Evolutionary conservation across 2,113 vertebrate genomes (phyloP), one percentile per base, ranked within the genome.

Genomic region (Pseudonaja textilis): DNA sequence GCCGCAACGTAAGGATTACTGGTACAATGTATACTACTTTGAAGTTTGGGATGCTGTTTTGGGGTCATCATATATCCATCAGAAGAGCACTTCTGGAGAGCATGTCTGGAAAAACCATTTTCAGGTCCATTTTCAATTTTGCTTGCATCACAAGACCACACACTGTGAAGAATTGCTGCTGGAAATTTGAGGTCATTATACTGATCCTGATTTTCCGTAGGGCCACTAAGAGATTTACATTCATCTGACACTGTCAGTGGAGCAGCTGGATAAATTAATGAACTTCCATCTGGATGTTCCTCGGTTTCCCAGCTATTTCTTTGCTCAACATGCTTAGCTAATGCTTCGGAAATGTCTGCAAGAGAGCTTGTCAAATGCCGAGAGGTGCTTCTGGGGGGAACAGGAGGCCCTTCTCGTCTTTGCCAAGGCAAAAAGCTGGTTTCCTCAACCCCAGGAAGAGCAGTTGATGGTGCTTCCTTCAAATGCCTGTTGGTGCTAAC

Each of bases 341-440:
- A 91, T 42, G 95, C 95, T 92, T 98, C 98, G 92, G 90, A 94
- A 92, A 96, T 88, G 87, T 98, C 98, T 14, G 93, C 93, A 5
- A 96, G 96, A 3, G 96, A 96, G 87, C 94, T 96, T 90, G 97
- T 97, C 90, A 99, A 95, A 94, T 98, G 98, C 95, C 98, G 98
- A 96, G 99, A 99, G 87, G 98, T 98, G 95, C 97, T 98, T 91
- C 98, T 98, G 89, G 98, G 98, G 95, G 98, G 99, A 93, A 98
- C 93, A 55, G 98, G 98, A 52, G 99, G 98, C 56, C 97, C 97
- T 93, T 97, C 96, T 87, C 95, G 95, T 93, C 95, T 98, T 91
- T 96, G 97, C 86, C 97, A 96, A 87, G 95, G 39, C 81, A 91
- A 90, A 85, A 95, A 93, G 95, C 94, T 94, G 93, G 92, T 87